Base-by-base conservation (phyloP, 2,797 vertebrate genomes). In the Lemur catta region DNA sequence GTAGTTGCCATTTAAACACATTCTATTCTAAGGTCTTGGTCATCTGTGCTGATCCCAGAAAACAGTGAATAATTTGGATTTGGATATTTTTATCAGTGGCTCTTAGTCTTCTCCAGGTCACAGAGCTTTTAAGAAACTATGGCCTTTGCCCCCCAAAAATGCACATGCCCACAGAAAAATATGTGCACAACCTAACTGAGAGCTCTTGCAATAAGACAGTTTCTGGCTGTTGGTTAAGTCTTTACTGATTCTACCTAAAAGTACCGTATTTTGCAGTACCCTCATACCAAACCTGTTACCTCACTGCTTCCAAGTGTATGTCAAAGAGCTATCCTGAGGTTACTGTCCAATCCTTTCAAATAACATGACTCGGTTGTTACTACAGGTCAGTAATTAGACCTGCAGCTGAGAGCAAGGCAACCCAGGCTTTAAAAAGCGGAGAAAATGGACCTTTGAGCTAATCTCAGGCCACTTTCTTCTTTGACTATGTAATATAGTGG, bases 81-180 rank as follows among this genome's bases (percentile, higher is more conserved):
- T 50, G 55, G 33, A 26, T 87, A 10, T 46, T 72, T 57, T 28
- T 26, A 35, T 41, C 41, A 35, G 33, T 38, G 55, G 61, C 30
- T 87, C 59, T 69, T 55, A 20, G 46, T 61, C 41, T 61, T 80
- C 52, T 76, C 61, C 57, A 84, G 43, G n/a, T 95, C 75, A 88
- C 63, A 84, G 13, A 80, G 28, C 48, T 43, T 65, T 61, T 7
- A 26, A 69, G 55, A 88, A 79, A 71, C 43, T 22, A 57, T 4
- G 11, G 35, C 9, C 59, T 79, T 57, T 71, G 28, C 59, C 59
- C 59, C 22, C 4, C 12, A 33, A 79, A 89, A 92, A 48, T 2
- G 41, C 4, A 43, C 0, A 26, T 12, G 30, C 18, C 46, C 57
- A 72, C 69, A 69, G 13, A 28, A 76, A 24, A n/a, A 30, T 7